Base-by-base conservation (phyloP, 1,140 invertebrate genomes). In the Bombus ignitus region DNA sequence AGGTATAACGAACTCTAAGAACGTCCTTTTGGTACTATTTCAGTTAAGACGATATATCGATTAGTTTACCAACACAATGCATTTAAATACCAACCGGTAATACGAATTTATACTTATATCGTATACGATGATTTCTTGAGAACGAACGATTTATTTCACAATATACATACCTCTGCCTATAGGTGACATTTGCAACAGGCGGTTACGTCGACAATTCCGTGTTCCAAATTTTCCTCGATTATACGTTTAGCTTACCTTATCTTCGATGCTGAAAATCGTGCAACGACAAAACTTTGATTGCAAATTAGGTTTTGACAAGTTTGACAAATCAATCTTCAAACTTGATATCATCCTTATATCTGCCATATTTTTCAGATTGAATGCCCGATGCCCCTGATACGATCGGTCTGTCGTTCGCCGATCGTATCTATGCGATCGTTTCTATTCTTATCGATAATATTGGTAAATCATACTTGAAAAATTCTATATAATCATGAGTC, bases 401-500 rank as follows among this genome's bases (percentile, higher is more conserved):
- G 9, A 66, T 8, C 6, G 6, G 2, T 66, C 2, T 18, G n/a
- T 32, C n/a, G 13, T 32, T 66, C 6, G 6, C 18, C 32, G 65
- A 65, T n/a, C 13, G 13, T 32, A 65, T 65, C 62, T 13, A 65
- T 65, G 28, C n/a, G n/a, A 66, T 66, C 65, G 15, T 66, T 18
- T 15, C 13, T 66, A 66, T 66, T 15, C n/a, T 66, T 15, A 18
- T 66, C 15, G 32, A 35, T 35, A 66, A 35, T 66, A 18, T 35
- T 35, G 28, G 28, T 1, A n/a, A 66, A 35, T 75, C 57, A 8
- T 13, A 9, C 13, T 37, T 39, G 32, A 75, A 9, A 22, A 74
- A 37, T 65, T n/a, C 18, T 65, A 28, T 32, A 22, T 37, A 42
- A 59, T 65, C 59, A n/a, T 66, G 81, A 83, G 47, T 83, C 81